Base-by-base conservation (phyloP, 2,113 vertebrate genomes). In the Aptenodytes patagonicus region DNA sequence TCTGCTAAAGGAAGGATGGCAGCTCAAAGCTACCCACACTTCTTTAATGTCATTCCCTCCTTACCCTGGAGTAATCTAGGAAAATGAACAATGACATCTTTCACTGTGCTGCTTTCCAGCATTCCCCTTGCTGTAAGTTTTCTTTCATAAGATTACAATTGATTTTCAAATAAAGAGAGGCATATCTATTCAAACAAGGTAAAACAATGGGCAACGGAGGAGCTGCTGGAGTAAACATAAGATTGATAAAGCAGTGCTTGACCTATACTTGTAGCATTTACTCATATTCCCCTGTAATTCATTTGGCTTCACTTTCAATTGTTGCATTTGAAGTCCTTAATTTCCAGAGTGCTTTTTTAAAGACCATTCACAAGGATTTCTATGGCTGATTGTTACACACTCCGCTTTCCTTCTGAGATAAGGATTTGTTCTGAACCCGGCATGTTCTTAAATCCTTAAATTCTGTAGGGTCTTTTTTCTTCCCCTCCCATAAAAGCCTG, bases 151-250 rank as follows among this genome's bases (percentile, higher is more conserved):
- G 69, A 94, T 94, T 97, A 96, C 95, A 87, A 94, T 71, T 87
- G 95, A 95, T 97, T 95, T 97, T 93, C 94, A 97, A 95, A 96
- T 91, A 91, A 87, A 87, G 70, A 82, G 61, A 92, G 95, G 91
- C 58, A 38, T 77, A 76, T 93, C 95, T 94, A 73, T 91, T 95
- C 91, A 91, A 97, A 94, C 94, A 93, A 79, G 49, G 84, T 94
- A 94, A 96, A 96, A 95, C 95, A 96, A 95, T 75, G 75, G 73
- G 91, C 87, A 93, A 40, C 1, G 0, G 71, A 95, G 62, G 89
- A 86, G 82, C 87, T 86, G 78, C 87, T 90, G 91, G 64, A 95
- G 81, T 94, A 97, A 97, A 96, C 75, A 77, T 14, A 83, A 75
- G 91, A 83, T 38, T 93, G 90, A 95, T 87, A 94, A 93, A 86